Evolutionary conservation across 2,888 invertebrate genomes (phyloP), one percentile per base, ranked within the genome.

Genomic region (Parnassius glacialis): DNA sequence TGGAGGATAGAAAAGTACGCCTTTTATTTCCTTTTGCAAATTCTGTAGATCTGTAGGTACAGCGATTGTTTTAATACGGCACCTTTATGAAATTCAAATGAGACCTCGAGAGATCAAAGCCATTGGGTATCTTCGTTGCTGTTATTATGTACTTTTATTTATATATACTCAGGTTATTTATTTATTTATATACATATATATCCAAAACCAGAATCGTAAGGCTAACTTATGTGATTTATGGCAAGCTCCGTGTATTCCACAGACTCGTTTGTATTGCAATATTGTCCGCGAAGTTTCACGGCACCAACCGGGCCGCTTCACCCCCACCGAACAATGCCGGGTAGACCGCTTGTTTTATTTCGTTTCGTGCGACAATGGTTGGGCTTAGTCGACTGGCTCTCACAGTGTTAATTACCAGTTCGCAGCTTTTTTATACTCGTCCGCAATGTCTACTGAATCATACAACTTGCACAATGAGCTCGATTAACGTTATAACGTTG

Each of bases 61-160:
- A 65, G 66, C 77, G 75, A 79, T 83, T 84, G 79, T 81, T 85
- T 78, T 78, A 80, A 83, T 76, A 80, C 76, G 76, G 75, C 74
- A 78, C 78, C 77, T 83, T 81, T 83, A 80, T 84, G 82, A 83
- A 84, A 83, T 86, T 84, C 81, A 84, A 83, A 87, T 84, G 76
- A 81, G 74, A 68, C 52, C 52, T 57, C 65, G 64, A 68, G 72
- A 73, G 73, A 71, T 70, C 67, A 59, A 68, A 67, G 67, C 70
- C 73, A 71, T 73, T 73, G 65, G 67, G 61, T 68, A 67, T 65
- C 64, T 68, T 70, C 72, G 67, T 72, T 76, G 75, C 71, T 77
- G 78, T 78, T 83, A 82, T 82, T 5, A n/a, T n/a, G n/a, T n/a
- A 34, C 34, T 34, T 34, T 34, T 34, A 34, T 34, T 3, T 25